Evolutionary conservation across 2,113 vertebrate species (phyloP).

Genomic region (Ranitomeya variabilis): DNA sequence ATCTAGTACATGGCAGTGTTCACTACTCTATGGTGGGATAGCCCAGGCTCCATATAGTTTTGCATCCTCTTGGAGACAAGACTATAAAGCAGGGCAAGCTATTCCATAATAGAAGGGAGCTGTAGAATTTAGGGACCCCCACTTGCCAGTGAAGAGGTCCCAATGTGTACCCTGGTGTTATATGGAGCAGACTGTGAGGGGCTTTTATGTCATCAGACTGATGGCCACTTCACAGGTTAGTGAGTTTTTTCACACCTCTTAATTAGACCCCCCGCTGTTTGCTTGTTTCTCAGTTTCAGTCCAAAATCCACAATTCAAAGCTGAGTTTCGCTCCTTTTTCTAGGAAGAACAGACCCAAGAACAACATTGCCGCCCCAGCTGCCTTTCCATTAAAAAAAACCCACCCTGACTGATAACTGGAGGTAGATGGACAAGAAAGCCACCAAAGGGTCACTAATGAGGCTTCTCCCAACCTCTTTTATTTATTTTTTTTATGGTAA

Average conservation of each 20-base stretch:
- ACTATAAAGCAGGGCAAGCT: not conserved
- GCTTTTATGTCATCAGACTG: slow-evolving; percentile 18
- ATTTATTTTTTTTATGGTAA: no score
- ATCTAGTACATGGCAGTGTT: not conserved
- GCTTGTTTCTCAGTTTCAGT: slow-evolving; percentile 32
- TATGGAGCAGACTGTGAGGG: slow-evolving; percentile 3
- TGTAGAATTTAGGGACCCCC: slow-evolving; percentile 16
- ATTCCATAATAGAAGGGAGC: not conserved
- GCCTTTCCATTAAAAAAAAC: not conserved
- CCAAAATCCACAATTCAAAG: slow-evolving; percentile 27
- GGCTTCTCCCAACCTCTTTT: not conserved
- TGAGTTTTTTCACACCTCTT: slow-evolving; percentile 24
- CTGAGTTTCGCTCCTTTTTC: slow-evolving; percentile 23
- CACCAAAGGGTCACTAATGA: slow-evolving; percentile 15
- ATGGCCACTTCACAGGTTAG: slow-evolving; percentile 16
- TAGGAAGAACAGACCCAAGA: not conserved
- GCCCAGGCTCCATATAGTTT: not conserved
- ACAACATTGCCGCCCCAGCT: slow-evolving; percentile 9
- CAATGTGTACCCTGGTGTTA: not conserved
- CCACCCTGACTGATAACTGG: not conserved
- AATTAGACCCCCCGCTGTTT: slow-evolving; percentile 26
- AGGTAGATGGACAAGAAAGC: not conserved
- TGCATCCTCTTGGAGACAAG: not conserved
- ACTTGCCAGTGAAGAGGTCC: slow-evolving; percentile 19
- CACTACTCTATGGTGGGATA: not conserved